Percentiles rank a stretch among this genome's conserved stretches.
These are phyloP conservation scores for Chrysina gloriosa DNA, from an alignment of 2,888 invertebrate genomes.

Conservation along the genomic window DNA sequence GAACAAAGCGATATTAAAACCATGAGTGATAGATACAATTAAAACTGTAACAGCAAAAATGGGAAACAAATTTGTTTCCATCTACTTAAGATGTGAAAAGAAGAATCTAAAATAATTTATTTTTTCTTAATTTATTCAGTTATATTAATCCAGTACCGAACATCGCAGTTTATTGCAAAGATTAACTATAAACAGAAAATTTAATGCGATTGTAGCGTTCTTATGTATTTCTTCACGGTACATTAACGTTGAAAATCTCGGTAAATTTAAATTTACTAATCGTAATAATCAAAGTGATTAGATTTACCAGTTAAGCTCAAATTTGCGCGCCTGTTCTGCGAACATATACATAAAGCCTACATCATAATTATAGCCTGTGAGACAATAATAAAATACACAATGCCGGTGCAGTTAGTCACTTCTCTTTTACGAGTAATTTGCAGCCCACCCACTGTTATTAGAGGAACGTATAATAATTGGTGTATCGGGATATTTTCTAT, in stretches of 20 bases:
- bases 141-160: too few species aligned
- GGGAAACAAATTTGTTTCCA: too few species aligned
- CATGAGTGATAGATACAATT: too few species aligned
- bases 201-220: too few species aligned
- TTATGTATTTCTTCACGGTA: neutral
- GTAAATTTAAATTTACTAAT: constrained; percentile 33
- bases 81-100: too few species aligned
- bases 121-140: too few species aligned
- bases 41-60: too few species aligned
- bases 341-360: neutral
- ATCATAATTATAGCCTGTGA: constrained; percentile 33
- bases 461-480: constrained; percentile 40
- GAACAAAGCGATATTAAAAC: too few species aligned
- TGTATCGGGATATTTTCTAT: constrained; percentile 43
- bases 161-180: too few species aligned
- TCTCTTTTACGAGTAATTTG: constrained; percentile 39
- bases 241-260: constrained; percentile 19
- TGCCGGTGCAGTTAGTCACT: constrained; percentile 42
- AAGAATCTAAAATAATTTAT: too few species aligned
- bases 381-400: constrained; percentile 41
- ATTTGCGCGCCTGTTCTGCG: neutral
- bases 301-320: constrained; percentile 35
- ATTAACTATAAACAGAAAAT: too few species aligned
- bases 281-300: constrained; percentile 24
- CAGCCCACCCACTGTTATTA: constrained; percentile 42